phyloP scores from a whole-genome alignment of 2,113 vertebrate species.

The Ochotona princeps region DNA sequence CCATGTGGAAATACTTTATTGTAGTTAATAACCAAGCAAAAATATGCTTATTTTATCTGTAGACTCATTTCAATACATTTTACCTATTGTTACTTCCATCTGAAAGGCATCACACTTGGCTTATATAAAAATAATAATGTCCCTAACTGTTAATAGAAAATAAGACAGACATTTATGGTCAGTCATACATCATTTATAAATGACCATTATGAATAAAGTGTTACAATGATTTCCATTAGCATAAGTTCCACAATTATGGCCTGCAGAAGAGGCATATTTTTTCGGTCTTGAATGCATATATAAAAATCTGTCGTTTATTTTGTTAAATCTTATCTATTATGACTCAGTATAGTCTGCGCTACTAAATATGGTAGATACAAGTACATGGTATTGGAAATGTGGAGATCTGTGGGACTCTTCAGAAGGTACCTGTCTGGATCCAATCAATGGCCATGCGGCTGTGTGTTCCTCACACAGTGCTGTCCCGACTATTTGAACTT shows the following conservation, averaged over 20 bases:
- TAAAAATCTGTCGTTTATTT: constrained; percentile 67
- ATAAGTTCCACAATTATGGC: constrained; percentile 79
- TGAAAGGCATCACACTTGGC: constrained; percentile 74
- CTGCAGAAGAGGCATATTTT: constrained; percentile 74
- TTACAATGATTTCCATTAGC: constrained; percentile 80
- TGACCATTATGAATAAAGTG: constrained; percentile 82
- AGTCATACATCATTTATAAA: constrained; percentile 82
- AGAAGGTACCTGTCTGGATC: not conserved
- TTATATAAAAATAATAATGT: constrained; percentile 79
- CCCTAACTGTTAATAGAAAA: constrained; percentile 81
- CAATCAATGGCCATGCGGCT: accelerated
- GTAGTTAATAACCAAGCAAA: constrained; percentile 78
- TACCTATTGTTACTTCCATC: constrained; percentile 78
- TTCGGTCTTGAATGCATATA: constrained; percentile 72
- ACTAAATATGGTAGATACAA: not conserved
- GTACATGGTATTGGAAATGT: not conserved
- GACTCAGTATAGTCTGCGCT: constrained; percentile 44
- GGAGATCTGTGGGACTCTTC: too few species aligned
- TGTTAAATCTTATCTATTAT: constrained; percentile 55
- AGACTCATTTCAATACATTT: constrained; percentile 73
- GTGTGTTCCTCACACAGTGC: not conserved
- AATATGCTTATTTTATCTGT: constrained; percentile 81
- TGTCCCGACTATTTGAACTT: not conserved
- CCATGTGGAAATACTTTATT: constrained; percentile 82
- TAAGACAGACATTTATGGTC: constrained; percentile 82